A percentile compares a stretch with the other conserved stretches of the same genome.
Evolutionary conservation across 2,797 vertebrate species (phyloP).

Genomic region (Onychomys leucogaster): DNA sequence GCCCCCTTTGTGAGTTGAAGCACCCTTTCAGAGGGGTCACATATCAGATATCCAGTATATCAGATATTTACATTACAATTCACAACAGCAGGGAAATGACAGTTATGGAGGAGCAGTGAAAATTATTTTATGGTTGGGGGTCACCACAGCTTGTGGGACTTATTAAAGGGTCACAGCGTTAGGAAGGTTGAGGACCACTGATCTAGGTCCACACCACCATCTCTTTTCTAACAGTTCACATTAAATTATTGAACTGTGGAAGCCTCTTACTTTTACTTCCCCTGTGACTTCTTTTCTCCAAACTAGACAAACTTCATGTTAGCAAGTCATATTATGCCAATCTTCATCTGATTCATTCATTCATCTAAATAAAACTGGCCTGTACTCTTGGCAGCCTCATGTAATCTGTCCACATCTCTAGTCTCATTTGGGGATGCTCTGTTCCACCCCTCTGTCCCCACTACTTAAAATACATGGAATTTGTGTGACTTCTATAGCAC

Average conservation of each 20-base stretch:
- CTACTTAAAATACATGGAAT: neutral
- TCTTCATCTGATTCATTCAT: no score
- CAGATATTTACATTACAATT: neutral
- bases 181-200: neutral
- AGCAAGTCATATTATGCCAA: neutral
- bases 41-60: neutral
- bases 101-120: neutral
- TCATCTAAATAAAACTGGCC: neutral
- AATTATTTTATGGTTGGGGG: neutral
- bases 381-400: rapidly evolving
- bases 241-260: neutral
- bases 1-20: neutral
- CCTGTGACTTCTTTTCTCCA: neutral
- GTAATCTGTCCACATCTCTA: neutral
- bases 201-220: neutral
- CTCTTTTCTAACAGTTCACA: neutral
- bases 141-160: neutral
- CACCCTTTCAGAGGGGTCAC: neutral
- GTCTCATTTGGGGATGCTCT: neutral
- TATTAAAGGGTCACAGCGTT: neutral
- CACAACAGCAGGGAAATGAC: neutral
- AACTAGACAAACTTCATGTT: neutral
- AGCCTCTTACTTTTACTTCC: neutral
- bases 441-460: no score
- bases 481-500: neutral